Evolutionary conservation across 2,113 vertebrate species (phyloP).

Genomic region (Tringa solitaria): DNA sequence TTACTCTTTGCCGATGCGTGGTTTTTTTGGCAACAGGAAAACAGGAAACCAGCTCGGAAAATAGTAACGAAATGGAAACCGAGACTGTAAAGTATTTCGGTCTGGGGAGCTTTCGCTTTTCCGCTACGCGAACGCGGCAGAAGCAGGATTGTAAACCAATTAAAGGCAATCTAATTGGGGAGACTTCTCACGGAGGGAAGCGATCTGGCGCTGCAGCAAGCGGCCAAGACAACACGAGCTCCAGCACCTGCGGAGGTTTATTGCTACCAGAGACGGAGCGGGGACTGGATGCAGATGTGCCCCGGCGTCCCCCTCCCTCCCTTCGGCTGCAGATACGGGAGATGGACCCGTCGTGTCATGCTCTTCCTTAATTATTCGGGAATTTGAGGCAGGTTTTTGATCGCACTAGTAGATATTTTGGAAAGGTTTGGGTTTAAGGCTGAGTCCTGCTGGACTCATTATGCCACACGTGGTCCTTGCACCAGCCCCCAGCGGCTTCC

Average conservation of each 20-base stretch:
- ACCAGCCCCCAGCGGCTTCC: neutral
- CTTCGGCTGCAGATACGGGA: neutral
- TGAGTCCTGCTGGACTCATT: rapidly evolving
- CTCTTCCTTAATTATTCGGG: neutral
- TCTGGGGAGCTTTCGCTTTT: slow-evolving; percentile 1
- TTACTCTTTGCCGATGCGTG: neutral
- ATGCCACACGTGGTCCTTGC: rapidly evolving
- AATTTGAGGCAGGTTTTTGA: neutral
- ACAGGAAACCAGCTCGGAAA: slow-evolving; percentile 51
- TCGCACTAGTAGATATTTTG: neutral
- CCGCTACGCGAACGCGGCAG: neutral
- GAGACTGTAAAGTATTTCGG: neutral
- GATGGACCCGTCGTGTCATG: rapidly evolving
- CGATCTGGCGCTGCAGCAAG: neutral
- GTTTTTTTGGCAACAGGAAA: slow-evolving; percentile 37
- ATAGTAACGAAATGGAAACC: neutral
- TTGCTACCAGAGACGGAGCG: neutral
- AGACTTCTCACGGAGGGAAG: neutral
- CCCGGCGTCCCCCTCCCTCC: neutral
- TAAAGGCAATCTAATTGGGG: neutral
- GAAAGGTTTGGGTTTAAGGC: neutral
- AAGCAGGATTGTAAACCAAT: slow-evolving; percentile 12
- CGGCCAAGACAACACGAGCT: neutral
- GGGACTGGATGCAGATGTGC: slow-evolving; percentile 5
- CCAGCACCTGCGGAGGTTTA: slow-evolving; percentile 5